Evolutionary conservation across 1,140 invertebrate species (phyloP).

Genomic region (Macrotrachela quadricornifera): DNA sequence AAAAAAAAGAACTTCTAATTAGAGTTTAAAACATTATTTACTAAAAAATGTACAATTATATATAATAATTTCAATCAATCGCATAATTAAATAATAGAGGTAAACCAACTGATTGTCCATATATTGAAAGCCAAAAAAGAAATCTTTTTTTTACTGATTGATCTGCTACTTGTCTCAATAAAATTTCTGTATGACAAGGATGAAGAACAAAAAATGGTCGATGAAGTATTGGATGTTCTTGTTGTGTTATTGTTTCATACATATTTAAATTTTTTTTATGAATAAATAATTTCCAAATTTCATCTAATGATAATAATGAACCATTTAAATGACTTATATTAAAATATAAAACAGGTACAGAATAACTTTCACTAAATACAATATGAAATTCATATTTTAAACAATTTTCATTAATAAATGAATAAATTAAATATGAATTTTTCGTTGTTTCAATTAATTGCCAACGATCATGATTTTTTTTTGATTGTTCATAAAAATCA

Average conservation of each 20-base stretch:
- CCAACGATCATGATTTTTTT: too few species aligned
- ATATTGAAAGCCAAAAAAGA: too few species aligned
- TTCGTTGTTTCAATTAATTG: too few species aligned
- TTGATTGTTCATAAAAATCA: too few species aligned
- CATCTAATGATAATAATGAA: conserved; percentile 8
- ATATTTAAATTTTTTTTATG: conserved; percentile 11
- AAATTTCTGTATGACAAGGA: conserved; percentile 20
- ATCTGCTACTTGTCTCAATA: too few species aligned
- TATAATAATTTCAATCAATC: too few species aligned
- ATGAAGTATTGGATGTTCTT: conserved; percentile 22
- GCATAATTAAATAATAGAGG: too few species aligned
- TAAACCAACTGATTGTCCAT: too few species aligned
- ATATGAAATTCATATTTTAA: conserved; percentile 24
- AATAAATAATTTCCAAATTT: conserved; percentile 23
- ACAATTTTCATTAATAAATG: background rate
- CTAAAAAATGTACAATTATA: too few species aligned
- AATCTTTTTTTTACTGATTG: too few species aligned
- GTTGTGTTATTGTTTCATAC: background rate
- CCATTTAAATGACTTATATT: conserved; percentile 32
- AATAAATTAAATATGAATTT: background rate
- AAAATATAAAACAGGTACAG: conserved; percentile 38
- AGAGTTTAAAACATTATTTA: too few species aligned
- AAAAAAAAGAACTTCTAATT: too few species aligned
- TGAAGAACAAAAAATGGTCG: conserved; percentile 23
- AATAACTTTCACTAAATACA: conserved; percentile 37